Base-by-base conservation (phyloP, 64 coral and sea anemone species). In the Astreopora myriophthalma region DNA sequence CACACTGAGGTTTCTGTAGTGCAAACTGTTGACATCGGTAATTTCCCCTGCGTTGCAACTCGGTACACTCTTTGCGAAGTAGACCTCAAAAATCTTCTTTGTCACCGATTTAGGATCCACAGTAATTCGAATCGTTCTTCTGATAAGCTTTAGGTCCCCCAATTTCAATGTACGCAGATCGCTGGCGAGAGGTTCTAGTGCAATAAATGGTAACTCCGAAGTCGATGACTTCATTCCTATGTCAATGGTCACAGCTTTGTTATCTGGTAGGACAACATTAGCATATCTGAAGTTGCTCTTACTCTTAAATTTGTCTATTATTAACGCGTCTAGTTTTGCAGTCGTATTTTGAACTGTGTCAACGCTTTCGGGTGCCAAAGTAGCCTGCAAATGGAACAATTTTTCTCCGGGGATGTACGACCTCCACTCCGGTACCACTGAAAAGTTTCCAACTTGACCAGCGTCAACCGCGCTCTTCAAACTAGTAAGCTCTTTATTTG, bases 321-420 rank as follows among this genome's bases (percentile, higher is more conserved):
- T 23, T 12, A 65, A 64, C 19, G 6, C 5, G 20, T 83, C 11
- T 10, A 83, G 6, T 13, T n/a, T n/a, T n/a, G 37, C 31, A 8
- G 34, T 38, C 34, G 19, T 65, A 33, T 57, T 83, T 22, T 38
- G 31, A 20, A 25, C 6, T 13, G 20, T 34, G 12, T 83, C 11
- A 13, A 0, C 32, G 34, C 32, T 64, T 12, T 24, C 79, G 10
- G 28, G 35, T n/a, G 5, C 0, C 57, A 83, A 7, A 4, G 32
- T 35, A 65, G 58, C 79, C 7, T 6, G 1, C 2, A 83, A 19
- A 16, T 83, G 58, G 14, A 83, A 83, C 8, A 83, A 5, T 65
- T 83, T 83, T 33, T 63, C 79, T n/a, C 79, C 79, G 58, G 79
- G 79, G 33, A 64, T 26, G 30, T 25, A 65, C n/a, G 79, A 83